Base-by-base conservation (phyloP, 2,797 vertebrate species). In the Enteromius afrohamiltoni region DNA sequence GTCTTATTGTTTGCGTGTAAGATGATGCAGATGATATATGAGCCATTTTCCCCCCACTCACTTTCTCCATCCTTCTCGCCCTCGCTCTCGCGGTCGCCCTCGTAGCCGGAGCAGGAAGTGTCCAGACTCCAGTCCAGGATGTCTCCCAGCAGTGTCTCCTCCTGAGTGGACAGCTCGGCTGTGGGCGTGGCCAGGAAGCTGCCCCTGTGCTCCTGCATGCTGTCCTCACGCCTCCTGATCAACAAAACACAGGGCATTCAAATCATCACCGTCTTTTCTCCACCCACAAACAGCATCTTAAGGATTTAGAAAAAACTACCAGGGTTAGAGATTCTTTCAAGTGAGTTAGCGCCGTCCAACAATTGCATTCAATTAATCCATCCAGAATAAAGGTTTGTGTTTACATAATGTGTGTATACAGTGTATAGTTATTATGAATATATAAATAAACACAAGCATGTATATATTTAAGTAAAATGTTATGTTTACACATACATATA, bases 81-180 rank as follows among this genome's bases (percentile, higher is more conserved):
- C 88, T 98, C 97, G 0, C 97, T 97, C 89, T 98, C 95, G 62
- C 94, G 96, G 89, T 99, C 98, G 0, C 97, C 98, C 89, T 99
- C 98, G 1, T 99, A 99, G 70, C 97, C 98, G 0, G 98, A 97
- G 82, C 94, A 96, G 85, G 96, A 96, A 40, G 94, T 91, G 88
- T 98, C 96, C 86, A 99, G 95, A 90, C 97, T 99, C 98, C 96
- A 98, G 91, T 99, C 98, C 23, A 99, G 91, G 86, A 99, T 97
- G 91, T 97, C 95, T 1, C 94, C 97, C 42, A 99, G 92, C 78
- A 99, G 93, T 0, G 92, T 96, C 90, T 99, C 97, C 87, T 99
- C 98, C 88, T 97, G 97, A 88, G 93, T 97, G 86, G 97, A 99
- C 55, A 99, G 94, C 90, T 99, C 98, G 0, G 96, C 96, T 0